phyloP scores from a whole-genome alignment of 2,113 vertebrate species.

The Machaerirhynchus nigripectus region DNA sequence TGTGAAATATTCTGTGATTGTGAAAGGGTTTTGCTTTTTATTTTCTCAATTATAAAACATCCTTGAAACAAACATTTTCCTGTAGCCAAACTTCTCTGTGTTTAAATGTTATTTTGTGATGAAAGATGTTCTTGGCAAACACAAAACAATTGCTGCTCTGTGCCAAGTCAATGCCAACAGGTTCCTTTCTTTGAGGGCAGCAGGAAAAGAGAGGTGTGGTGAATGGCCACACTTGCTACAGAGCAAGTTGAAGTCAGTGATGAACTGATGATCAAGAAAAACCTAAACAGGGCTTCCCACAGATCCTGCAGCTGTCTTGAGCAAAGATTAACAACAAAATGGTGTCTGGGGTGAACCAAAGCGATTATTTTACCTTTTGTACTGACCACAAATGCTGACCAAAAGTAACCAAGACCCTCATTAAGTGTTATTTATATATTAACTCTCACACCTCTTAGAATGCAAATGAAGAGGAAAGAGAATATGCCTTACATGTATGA shows the following conservation, averaged over 20 bases:
- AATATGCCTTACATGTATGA: background rate
- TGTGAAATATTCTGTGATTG: background rate
- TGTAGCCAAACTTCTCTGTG: background rate
- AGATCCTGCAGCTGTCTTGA: background rate
- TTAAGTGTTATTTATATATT: background rate
- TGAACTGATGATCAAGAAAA: background rate
- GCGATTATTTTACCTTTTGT: background rate
- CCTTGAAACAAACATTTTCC: background rate
- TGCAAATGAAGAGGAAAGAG: background rate
- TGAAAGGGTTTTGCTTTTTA: background rate
- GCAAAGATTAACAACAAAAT: background rate
- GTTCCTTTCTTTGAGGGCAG: background rate
- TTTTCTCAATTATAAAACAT: background rate
- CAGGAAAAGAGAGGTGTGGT: background rate
- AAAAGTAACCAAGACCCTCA: background rate
- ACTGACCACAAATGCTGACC: background rate
- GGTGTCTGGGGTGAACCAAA: background rate
- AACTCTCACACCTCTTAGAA: background rate
- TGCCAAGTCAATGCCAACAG: background rate
- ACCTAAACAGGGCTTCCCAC: background rate
- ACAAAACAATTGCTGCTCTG: background rate
- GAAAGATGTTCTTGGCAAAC: background rate
- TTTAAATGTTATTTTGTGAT: constrained; percentile 7
- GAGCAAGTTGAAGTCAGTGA: background rate
- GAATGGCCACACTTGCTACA: background rate